These are phyloP conservation scores for Ophion slaviceki DNA, from an alignment of 2,888 invertebrate genomes.

Conservation along the genomic window DNA sequence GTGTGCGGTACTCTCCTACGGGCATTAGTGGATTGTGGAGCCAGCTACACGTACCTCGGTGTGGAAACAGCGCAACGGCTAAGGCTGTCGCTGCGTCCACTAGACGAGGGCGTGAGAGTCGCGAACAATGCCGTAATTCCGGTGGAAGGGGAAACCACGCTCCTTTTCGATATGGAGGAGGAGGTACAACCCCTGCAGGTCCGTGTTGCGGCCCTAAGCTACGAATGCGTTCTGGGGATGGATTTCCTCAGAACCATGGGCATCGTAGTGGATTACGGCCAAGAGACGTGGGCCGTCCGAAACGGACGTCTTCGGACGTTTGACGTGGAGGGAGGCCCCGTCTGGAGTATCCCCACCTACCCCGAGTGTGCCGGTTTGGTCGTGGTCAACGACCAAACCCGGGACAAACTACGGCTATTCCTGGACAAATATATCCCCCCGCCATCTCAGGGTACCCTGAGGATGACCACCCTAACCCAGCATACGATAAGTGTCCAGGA, in stretches of 20 bases:
- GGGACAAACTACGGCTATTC: no score
- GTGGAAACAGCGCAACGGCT: background rate
- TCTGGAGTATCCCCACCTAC: background rate
- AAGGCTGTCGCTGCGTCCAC: background rate
- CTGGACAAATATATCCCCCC: no score
- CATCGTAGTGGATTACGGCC: background rate
- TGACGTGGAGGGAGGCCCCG: background rate
- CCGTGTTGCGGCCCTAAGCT: background rate
- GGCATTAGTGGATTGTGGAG: no score
- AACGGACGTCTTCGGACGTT: background rate
- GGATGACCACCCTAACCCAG: no score
- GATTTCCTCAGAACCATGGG: constrained; percentile 5
- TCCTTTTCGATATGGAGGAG: background rate
- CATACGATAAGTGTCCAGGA: no score
- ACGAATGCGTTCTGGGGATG: constrained; percentile 12
- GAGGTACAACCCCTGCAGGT: no score
- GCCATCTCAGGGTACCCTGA: no score
- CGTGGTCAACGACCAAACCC: no score
- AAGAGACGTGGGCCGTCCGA: background rate
- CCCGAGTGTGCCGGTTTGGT: background rate
- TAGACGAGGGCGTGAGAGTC: constrained; percentile 12
- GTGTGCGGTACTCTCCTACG: no score
- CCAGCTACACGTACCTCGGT: background rate
- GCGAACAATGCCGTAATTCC: background rate
- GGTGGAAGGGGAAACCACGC: background rate